phyloP scores from a whole-genome alignment of 2,113 vertebrate species.

The Channa argus region DNA sequence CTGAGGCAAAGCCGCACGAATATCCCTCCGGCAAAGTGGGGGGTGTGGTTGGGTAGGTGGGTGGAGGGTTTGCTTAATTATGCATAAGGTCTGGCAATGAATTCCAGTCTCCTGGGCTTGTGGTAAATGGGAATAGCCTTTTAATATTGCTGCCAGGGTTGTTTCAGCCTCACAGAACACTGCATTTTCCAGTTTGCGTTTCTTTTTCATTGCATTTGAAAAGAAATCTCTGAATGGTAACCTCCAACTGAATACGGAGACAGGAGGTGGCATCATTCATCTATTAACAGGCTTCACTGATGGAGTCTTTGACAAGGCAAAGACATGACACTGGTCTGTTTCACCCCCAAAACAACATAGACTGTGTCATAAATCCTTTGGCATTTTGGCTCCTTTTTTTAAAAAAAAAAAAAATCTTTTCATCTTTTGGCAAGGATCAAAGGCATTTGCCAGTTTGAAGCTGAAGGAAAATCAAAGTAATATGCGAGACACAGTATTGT shows the following conservation, averaged over 20 bases:
- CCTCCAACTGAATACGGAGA: slow-evolving; percentile 26
- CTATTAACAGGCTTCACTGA: neutral
- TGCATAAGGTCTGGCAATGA: slow-evolving; percentile 75
- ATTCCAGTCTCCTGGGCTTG: slow-evolving; percentile 72
- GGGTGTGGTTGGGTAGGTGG: slow-evolving; percentile 35
- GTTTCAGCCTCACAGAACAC: slow-evolving; percentile 8
- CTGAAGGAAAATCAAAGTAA: slow-evolving; percentile 30
- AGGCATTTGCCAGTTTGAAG: slow-evolving; percentile 14
- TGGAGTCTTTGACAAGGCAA: slow-evolving; percentile 18
- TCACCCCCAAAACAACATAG: slow-evolving; percentile 1
- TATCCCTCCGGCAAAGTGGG: slow-evolving; percentile 46
- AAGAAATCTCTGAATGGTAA: slow-evolving; percentile 21
- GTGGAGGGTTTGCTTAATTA: slow-evolving; percentile 75
- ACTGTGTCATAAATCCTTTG: slow-evolving; percentile 4
- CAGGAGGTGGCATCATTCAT: neutral
- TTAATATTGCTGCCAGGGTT: slow-evolving; percentile 58
- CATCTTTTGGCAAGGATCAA: slow-evolving; percentile 49
- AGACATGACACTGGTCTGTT: neutral
- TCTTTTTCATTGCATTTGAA: slow-evolving; percentile 36
- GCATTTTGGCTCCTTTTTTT: neutral
- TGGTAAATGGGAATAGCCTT: slow-evolving; percentile 63
- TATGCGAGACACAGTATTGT: slow-evolving; percentile 36
- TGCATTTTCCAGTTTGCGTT: neutral
- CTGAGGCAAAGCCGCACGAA: slow-evolving; percentile 47
- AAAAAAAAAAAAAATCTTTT: slow-evolving; percentile 25